phyloP scores from a whole-genome alignment of 2,888 invertebrate genomes.

The Iselma pallidipennis region DNA sequence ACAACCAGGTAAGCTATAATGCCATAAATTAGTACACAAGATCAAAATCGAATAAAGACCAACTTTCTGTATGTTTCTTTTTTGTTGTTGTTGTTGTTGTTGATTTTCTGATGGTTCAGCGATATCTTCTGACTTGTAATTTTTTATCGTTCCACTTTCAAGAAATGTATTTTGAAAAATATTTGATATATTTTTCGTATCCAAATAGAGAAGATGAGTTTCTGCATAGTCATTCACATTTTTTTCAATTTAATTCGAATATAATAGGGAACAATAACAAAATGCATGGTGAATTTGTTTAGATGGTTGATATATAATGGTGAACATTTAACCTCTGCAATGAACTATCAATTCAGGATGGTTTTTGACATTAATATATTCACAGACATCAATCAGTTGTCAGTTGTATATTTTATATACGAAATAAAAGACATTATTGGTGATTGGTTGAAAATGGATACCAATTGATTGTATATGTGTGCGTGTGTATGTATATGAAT shows the following conservation, averaged over 20 bases:
- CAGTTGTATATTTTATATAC: conserved; percentile 38
- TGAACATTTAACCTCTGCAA: conserved; percentile 44
- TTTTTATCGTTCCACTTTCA: neutral
- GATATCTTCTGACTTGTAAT: neutral
- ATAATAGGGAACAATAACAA: conserved; percentile 5
- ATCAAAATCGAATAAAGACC: neutral
- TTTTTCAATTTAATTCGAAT: neutral
- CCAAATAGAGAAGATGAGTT: neutral
- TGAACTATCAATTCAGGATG: conserved; percentile 46
- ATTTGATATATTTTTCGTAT: neutral
- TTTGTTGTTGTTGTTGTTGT: neutral
- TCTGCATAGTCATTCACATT: neutral
- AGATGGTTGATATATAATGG: conserved; percentile 35
- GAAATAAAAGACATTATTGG: conserved; percentile 40
- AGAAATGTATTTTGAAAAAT: neutral
- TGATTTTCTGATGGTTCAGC: neutral
- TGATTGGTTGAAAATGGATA: conserved; percentile 39
- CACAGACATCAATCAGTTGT: conserved; percentile 47
- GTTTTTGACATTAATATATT: conserved; percentile 49
- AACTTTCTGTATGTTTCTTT: no score
- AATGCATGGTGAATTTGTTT: conserved; percentile 35
- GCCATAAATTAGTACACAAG: conserved; percentile 20
- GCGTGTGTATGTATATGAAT: conserved; percentile 31
- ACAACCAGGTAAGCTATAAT: conserved; percentile 11
- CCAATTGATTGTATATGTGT: conserved; percentile 36